Evolutionary conservation across 2,797 vertebrate species (phyloP).

Genomic region (Notamacropus eugenii): DNA sequence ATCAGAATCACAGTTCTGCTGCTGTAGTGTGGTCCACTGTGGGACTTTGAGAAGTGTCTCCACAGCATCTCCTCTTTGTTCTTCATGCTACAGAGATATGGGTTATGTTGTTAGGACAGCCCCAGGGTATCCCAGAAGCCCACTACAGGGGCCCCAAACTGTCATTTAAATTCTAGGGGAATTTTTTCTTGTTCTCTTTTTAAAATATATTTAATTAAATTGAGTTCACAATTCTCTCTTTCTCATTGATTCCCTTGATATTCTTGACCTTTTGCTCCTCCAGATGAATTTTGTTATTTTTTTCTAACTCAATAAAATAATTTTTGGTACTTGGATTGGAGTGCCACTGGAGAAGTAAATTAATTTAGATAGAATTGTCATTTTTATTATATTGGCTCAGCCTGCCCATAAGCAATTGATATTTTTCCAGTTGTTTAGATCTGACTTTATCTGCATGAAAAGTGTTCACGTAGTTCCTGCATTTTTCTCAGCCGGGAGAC

Average conservation of each 20-base stretch:
- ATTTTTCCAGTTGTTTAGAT: background rate
- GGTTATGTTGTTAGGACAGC: background rate
- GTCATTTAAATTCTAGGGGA: background rate
- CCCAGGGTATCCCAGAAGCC: background rate
- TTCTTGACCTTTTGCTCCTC: background rate
- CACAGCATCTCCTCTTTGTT: background rate
- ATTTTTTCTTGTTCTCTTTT: background rate
- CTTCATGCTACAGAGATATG: constrained; percentile 57
- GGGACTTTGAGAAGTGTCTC: too few species aligned
- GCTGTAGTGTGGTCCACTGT: background rate
- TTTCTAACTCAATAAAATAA: background rate
- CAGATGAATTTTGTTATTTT: background rate
- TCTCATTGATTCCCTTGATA: background rate
- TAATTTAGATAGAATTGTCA: background rate
- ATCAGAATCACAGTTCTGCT: constrained; percentile 31
- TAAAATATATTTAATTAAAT: background rate
- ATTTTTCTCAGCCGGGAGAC: background rate
- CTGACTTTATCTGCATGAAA: background rate
- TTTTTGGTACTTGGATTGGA: background rate
- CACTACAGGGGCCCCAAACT: background rate
- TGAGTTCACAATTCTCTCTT: background rate
- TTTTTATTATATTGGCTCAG: background rate
- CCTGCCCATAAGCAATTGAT: background rate
- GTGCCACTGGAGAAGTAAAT: background rate
- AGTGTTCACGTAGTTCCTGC: background rate